phyloP scores from a whole-genome alignment of 2,113 vertebrate species.

The Mystacornis crossleyi region DNA sequence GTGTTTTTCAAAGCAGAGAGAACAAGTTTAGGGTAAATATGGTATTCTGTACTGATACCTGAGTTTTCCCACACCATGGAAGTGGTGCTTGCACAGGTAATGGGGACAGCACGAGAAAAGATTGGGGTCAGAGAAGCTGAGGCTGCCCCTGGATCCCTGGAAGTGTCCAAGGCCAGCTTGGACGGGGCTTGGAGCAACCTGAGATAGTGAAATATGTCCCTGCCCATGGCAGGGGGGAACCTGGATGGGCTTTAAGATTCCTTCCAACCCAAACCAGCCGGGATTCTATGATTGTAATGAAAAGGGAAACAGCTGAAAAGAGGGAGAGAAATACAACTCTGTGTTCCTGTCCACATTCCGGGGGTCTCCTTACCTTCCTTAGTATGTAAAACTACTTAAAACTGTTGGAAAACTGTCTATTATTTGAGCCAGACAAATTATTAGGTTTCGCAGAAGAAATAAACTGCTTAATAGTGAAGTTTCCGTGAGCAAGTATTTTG shows the following conservation, averaged over 20 bases:
- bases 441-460: neutral
- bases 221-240: neutral
- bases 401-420: neutral
- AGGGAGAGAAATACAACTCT: neutral
- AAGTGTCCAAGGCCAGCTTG: neutral
- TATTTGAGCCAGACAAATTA: neutral
- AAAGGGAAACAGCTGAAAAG: neutral
- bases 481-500: neutral
- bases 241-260: neutral
- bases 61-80: neutral
- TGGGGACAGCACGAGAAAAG: fast-evolving
- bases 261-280: neutral
- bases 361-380: neutral
- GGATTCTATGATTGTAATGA: neutral
- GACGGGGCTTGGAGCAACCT: neutral
- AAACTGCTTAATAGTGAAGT: neutral
- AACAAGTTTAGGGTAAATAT: neutral
- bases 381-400: neutral
- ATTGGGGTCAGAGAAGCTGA: neutral
- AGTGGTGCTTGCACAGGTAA: neutral
- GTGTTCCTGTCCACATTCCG: neutral
- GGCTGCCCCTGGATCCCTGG: neutral
- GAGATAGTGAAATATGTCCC: neutral
- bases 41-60: neutral
- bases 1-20: neutral